Evolutionary conservation across 2,113 vertebrate genomes (phyloP).

Genomic region (Pteropus alecto): DNA sequence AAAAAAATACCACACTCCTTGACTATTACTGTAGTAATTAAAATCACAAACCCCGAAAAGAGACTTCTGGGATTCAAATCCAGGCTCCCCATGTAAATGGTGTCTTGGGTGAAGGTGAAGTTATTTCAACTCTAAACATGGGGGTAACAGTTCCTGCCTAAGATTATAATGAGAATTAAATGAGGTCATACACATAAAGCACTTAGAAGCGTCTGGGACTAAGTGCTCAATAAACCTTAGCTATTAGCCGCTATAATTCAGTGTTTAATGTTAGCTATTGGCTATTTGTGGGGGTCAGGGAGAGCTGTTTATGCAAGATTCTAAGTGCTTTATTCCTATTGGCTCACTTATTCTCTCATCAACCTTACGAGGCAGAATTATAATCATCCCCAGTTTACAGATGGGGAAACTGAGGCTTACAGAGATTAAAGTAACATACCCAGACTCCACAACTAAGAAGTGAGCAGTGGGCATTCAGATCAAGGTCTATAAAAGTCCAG

Average conservation of each 20-base stretch:
- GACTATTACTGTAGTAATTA: background rate
- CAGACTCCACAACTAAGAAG: background rate
- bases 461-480: background rate
- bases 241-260: background rate
- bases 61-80: background rate
- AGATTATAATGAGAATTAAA: background rate
- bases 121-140: background rate
- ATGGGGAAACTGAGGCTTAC: background rate
- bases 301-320: background rate
- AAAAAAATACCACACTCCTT: background rate
- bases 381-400: background rate
- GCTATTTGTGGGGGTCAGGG: background rate
- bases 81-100: background rate
- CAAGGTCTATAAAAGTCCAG: background rate
- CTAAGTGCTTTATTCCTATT: background rate
- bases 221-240: background rate
- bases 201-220: background rate
- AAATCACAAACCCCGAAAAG: background rate
- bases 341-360: background rate
- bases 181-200: background rate
- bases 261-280: background rate
- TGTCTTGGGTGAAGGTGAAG: background rate
- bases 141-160: background rate
- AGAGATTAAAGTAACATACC: background rate
- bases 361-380: background rate